Evolutionary conservation across 2,113 vertebrate genomes (phyloP), one percentile per base, ranked within the genome.

Genomic region (Crypturellus undulatus): DNA sequence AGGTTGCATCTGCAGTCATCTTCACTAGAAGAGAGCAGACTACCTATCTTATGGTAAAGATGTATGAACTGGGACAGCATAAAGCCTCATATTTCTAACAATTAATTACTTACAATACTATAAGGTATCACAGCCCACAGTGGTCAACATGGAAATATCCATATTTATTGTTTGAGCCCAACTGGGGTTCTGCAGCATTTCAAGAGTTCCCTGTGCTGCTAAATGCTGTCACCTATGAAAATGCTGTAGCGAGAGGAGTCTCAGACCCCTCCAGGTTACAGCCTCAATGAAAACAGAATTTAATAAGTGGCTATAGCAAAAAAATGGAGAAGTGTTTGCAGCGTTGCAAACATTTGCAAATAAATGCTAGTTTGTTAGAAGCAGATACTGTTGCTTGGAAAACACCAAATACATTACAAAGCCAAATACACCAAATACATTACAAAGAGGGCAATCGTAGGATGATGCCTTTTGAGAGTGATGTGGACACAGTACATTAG

Each of bases 331-430:
- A 16, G 47, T 49, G 47, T 49, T 49, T 22, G 52, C 45, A n/a
- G 25, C 0, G 0, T 24, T 64, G 13, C 11, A 25, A 71, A 47
- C 20, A 40, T 65, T 36, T 36, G 28, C 15, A 62, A 72, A 30
- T 12, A 30, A 3, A 58, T 32, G 54, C 28, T 58, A 58, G 54
- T 43, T 70, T 51, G 26, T 7, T n/a, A 54, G 2, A 69, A 20
- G 22, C 20, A n/a, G 26, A 21, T 2, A 9, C 0, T 1, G 40
- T 52, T 52, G n/a, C 49, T 77, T 58, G 49, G 58, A 21, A 54
- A 80, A 32, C 51, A 81, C 22, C 7, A 19, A 47, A 11, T 26
- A 3, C 11, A 20, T 67, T 36, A 54, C 25, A 54, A 32, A 43
- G 6, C n/a, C 38, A 67, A n/a, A n/a, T n/a, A 32, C 51, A 81